Base-by-base conservation (phyloP, 92 coral and sea anemone species). In the Epizoanthus fatuus region DNA sequence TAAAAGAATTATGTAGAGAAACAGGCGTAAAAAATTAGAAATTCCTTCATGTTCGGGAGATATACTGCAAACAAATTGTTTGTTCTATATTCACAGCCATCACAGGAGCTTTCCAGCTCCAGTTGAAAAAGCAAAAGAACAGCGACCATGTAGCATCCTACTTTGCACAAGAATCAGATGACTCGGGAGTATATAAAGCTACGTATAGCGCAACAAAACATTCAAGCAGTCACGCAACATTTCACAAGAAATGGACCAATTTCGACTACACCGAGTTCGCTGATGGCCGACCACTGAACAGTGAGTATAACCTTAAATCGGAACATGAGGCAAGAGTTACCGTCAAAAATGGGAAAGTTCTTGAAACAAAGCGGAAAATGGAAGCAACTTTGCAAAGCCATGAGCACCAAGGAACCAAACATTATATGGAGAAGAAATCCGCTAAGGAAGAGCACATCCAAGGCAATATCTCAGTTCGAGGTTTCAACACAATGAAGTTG, bases 191-290 rank as follows among this genome's bases (percentile, higher is more conserved):
- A 15, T 94, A 88, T 62, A 56, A 68, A 60, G 75, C 95, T 9
- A 80, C 72, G 69, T 95, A 95, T 85, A 88, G 75, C 35, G 94
- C 92, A 38, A 65, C 79, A 3, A 73, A 87, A 7, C 16, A 73
- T 29, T 93, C 93, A 60, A 79, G 88, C 4, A 91, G 93, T 35
- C 96, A 95, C 74, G 66, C 84, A 12, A 84, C 72, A 15, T 64
- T 95, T 29, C 87, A 85, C 32, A 89, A 91, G 66, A 80, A 83
- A 64, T 95, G 98, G 98, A 88, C 92, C 0, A 93, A 90, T 76
- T 69, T 79, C n/a, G 98, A 95, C 69, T 95, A 95, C 63, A 80
- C 67, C 11, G 74, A 71, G n/a, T 89, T 93, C 45, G 92, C 96
- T 17, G 96, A 95, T 72, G 98, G 96, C 3, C 86, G 91, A 8